phyloP scores from a whole-genome alignment of 1,140 invertebrate genomes.

The Bilobella aurantiaca region DNA sequence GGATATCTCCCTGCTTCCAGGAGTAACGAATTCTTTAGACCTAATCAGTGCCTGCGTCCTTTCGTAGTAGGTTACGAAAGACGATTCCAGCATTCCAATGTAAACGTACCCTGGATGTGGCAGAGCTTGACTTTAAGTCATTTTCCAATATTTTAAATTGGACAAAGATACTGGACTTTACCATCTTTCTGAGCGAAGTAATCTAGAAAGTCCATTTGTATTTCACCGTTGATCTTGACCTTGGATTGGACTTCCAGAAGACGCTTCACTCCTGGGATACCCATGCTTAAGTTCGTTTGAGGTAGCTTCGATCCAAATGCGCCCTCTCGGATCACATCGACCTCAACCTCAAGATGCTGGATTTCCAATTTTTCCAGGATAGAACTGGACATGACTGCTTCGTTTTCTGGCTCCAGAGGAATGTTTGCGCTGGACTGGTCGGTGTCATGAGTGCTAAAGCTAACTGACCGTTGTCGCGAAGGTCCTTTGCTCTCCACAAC shows the following conservation, averaged over 20 bases:
- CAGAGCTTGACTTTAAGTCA: no score
- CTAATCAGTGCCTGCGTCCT: neutral
- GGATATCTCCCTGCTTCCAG: neutral
- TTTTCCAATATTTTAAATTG: neutral
- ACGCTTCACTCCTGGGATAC: neutral
- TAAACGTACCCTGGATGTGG: constrained; percentile 12
- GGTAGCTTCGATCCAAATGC: neutral
- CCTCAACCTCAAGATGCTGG: neutral
- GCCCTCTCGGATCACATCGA: neutral
- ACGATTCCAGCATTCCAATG: constrained; percentile 14
- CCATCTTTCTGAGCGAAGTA: constrained; percentile 19
- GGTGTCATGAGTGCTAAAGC: no score
- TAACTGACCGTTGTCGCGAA: no score
- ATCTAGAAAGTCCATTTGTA: constrained; percentile 14
- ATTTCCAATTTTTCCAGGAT: neutral
- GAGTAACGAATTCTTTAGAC: neutral
- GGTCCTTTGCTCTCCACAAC: no score
- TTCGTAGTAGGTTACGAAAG: constrained; percentile 2
- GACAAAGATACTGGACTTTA: neutral
- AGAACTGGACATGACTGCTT: neutral
- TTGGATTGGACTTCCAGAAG: neutral
- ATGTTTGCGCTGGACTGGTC: no score
- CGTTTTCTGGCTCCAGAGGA: no score
- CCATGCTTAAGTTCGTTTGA: neutral
- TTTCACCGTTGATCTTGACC: neutral